phyloP scores from a whole-genome alignment of 2,797 vertebrate species.

The Sebastes oblongus region DNA sequence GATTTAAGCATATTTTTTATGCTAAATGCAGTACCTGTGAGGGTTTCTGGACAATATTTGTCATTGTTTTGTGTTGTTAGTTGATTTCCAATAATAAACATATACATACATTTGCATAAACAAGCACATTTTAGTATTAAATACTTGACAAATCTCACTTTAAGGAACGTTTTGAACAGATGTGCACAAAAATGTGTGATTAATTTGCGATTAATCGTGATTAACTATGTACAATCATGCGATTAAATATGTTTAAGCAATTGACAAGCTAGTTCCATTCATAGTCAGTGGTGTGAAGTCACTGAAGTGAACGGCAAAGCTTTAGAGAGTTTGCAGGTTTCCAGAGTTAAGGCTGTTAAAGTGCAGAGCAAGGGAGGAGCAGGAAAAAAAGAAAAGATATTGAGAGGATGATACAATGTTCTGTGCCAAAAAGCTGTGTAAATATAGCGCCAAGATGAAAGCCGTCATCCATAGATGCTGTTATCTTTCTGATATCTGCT shows the following conservation, averaged over 20 bases:
- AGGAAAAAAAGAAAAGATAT: background rate
- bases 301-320: background rate
- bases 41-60: background rate
- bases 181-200: background rate
- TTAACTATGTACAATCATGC: too few species aligned
- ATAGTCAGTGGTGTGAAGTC: constrained; percentile 7
- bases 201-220: accelerated
- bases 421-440: background rate
- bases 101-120: background rate
- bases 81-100: background rate
- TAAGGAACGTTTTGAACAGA: background rate
- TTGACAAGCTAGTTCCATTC: background rate
- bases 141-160: background rate
- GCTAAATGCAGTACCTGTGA: too few species aligned
- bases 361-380: background rate
- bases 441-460: background rate
- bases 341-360: background rate
- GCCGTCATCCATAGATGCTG: background rate
- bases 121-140: background rate
- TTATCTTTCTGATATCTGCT: background rate
- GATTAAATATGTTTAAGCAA: too few species aligned
- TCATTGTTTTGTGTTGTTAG: background rate
- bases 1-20: accelerated
- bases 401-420: background rate
- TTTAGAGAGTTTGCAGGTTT: background rate